These are phyloP conservation scores for Gymnarchus niloticus DNA, from an alignment of 2,113 vertebrate species.

Conservation along the genomic window DNA sequence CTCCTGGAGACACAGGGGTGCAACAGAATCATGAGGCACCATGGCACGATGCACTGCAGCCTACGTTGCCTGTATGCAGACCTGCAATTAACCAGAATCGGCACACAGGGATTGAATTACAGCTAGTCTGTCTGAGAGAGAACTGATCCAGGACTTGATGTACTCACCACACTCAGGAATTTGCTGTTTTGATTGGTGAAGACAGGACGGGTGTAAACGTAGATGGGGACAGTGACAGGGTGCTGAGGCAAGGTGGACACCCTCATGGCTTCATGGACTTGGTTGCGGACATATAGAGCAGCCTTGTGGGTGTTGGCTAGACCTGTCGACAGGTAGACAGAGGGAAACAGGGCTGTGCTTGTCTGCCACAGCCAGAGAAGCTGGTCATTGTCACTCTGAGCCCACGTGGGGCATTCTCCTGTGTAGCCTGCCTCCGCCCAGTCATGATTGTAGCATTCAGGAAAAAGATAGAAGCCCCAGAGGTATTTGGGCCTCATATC, in stretches of 20 bases:
- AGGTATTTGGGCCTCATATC: conserved; percentile 65
- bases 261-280: conserved; percentile 85
- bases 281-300: conserved; percentile 76
- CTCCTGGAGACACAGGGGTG: conserved; percentile 31
- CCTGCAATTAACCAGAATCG: no score
- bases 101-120: no score
- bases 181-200: conserved; percentile 56
- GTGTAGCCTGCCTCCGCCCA: conserved; percentile 70
- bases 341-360: conserved; percentile 84
- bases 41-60: not conserved
- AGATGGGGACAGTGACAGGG: no score
- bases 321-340: conserved; percentile 71
- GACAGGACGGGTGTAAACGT: conserved; percentile 70
- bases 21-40: not conserved
- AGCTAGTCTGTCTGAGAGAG: not conserved
- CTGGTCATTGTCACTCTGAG: conserved; percentile 71
- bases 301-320: conserved; percentile 65
- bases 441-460: conserved; percentile 83
- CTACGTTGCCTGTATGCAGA: not conserved
- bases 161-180: conserved; percentile 49
- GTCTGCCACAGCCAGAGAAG: conserved; percentile 83
- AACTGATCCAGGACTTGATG: not conserved
- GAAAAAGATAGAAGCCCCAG: conserved; percentile 93
- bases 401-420: conserved; percentile 69
- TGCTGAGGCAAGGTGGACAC: no score